Conservation (phyloP, 23 tunicate genomes). For the Ascidia mentula region DNA sequence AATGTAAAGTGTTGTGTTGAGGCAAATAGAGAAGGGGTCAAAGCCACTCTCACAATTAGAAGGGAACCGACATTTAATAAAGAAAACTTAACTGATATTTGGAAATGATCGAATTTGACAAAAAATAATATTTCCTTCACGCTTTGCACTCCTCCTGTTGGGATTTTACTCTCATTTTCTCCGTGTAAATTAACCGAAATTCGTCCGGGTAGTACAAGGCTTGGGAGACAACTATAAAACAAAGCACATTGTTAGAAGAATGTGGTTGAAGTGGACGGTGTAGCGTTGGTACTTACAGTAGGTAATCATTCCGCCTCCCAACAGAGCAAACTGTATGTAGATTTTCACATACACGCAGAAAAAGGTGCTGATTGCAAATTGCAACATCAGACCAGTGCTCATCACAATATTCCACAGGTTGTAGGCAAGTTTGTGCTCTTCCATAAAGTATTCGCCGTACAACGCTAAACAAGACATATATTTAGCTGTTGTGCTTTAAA, state of each 20-base stretch:
- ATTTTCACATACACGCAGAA: conserved; percentile 58
- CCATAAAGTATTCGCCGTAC: background rate
- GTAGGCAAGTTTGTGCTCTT: conserved; percentile 27
- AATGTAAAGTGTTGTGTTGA: too few relatives aligned
- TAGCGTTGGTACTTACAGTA: conserved; percentile 63
- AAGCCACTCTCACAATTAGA: too few relatives aligned
- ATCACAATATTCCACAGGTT: conserved; percentile 38
- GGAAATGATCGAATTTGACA: too few relatives aligned
- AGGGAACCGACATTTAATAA: too few relatives aligned
- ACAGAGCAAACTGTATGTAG: conserved; percentile 37
- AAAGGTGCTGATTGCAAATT: conserved; percentile 41
- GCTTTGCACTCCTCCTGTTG: too few relatives aligned
- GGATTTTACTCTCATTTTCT: too few relatives aligned
- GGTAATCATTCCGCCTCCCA: conserved; percentile 1
- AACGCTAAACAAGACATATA: background rate
- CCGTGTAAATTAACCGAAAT: background rate
- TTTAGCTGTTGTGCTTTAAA: too few relatives aligned
- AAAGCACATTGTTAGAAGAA: background rate
- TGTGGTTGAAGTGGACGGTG: background rate
- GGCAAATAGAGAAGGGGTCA: too few relatives aligned
- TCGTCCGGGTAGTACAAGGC: background rate
- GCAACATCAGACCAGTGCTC: conserved; percentile 37
- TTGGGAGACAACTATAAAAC: background rate
- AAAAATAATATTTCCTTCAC: too few relatives aligned
- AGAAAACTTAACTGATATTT: too few relatives aligned